Evolutionary conservation across 37 sponge, comb jelly and placozoan species (phyloP).

Genomic region (Mnemiopsis leidyi): DNA sequence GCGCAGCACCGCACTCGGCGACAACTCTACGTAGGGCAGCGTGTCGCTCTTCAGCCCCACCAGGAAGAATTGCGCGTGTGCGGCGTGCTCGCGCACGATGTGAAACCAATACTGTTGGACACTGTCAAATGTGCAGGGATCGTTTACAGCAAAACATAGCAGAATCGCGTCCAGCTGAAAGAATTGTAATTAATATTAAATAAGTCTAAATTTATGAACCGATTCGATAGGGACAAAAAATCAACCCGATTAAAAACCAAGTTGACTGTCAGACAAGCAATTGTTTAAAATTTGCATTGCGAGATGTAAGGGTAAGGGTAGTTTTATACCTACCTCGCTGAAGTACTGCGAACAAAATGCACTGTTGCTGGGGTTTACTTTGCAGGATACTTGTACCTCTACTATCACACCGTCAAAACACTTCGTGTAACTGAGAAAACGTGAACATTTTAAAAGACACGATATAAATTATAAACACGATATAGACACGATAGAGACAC

Average conservation of each 20-base stretch:
- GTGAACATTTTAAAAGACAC: no score
- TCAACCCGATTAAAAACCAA: no score
- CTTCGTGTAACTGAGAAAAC: conserved; percentile 38
- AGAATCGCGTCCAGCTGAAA: not conserved
- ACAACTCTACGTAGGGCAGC: not conserved
- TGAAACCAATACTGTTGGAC: conserved; percentile 23
- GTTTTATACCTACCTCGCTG: not conserved
- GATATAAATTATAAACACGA: no score
- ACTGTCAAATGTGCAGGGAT: not conserved
- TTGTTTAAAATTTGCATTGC: no score
- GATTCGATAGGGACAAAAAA: no score
- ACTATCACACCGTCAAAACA: conserved; percentile 3
- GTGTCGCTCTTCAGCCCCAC: conserved; percentile 3
- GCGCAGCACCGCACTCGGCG: not conserved
- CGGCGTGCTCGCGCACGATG: conserved; percentile 42
- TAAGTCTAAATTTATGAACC: no score
- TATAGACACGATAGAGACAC: no score
- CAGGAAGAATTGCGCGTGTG: conserved; percentile 36
- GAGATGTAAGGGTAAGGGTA: no score
- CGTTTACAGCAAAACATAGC: not conserved
- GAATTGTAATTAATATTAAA: no score
- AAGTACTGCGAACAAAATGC: not conserved
- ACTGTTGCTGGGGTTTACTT: not conserved
- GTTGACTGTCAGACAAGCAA: no score
- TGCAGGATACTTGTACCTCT: not conserved